phyloP scores from a whole-genome alignment of 2,797 vertebrate species.

The Gymnoscopelus braueri region DNA sequence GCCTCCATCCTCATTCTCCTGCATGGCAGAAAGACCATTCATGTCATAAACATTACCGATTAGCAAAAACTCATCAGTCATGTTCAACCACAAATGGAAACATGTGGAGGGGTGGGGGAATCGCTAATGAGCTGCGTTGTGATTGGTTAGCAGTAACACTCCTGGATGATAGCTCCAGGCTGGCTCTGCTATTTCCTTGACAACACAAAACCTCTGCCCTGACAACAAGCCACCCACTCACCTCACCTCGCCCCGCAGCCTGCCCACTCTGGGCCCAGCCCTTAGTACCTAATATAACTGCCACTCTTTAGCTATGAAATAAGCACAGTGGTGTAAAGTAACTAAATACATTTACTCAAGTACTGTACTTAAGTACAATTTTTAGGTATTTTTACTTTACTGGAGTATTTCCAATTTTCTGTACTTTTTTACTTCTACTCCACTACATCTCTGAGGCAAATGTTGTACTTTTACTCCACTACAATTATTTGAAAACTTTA shows the following conservation, averaged over 20 bases:
- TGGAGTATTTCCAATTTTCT: too few species aligned
- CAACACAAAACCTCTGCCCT: slow-evolving; percentile 37
- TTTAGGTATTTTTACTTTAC: too few species aligned
- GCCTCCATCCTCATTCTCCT: slow-evolving; percentile 11
- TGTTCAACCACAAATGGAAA: slow-evolving; percentile 32
- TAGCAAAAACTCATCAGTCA: slow-evolving; percentile 32
- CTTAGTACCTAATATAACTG: slow-evolving; percentile 38
- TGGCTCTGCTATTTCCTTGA: slow-evolving; percentile 26
- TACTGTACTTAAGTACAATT: too few species aligned
- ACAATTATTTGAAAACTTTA: too few species aligned
- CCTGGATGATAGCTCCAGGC: slow-evolving; percentile 24
- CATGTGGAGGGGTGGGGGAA: slow-evolving; percentile 15
- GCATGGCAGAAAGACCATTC: slow-evolving; percentile 6
- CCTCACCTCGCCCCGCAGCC: background rate
- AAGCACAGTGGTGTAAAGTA: too few species aligned
- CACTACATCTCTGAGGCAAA: too few species aligned
- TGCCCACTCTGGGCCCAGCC: slow-evolving; percentile 27
- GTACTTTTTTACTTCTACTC: too few species aligned
- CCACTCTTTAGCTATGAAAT: slow-evolving; percentile 24
- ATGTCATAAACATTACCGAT: slow-evolving; percentile 4
- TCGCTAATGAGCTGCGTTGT: slow-evolving; percentile 14
- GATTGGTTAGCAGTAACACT: slow-evolving; percentile 24
- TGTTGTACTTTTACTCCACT: too few species aligned
- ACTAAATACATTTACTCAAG: too few species aligned
- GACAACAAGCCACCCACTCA: slow-evolving; percentile 32